These are phyloP conservation scores for Scophthalmus maximus DNA, from an alignment of 2,113 vertebrate species.

Conservation along the genomic window DNA sequence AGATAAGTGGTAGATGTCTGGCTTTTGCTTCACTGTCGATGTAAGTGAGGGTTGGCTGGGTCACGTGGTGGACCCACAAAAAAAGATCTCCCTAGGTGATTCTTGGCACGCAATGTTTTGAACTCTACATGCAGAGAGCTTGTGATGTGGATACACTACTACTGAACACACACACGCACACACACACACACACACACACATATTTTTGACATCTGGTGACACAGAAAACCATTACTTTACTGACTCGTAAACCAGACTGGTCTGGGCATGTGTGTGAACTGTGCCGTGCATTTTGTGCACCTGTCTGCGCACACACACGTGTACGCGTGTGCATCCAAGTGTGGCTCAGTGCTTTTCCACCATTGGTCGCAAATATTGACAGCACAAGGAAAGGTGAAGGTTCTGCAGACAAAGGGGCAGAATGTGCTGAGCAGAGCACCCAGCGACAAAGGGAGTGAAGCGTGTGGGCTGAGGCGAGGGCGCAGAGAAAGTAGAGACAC, in stretches of 20 bases:
- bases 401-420: slow-evolving; percentile 72
- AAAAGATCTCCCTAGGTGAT: slow-evolving; percentile 73
- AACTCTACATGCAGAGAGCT: slow-evolving; percentile 21
- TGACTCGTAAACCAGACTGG: not conserved
- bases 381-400: slow-evolving; percentile 66
- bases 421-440: slow-evolving; percentile 76
- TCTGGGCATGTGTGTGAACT: not conserved
- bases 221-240: slow-evolving; percentile 16
- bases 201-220: slow-evolving; percentile 30
- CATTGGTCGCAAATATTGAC: slow-evolving; percentile 70
- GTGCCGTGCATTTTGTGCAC: slow-evolving; percentile 13
- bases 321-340: slow-evolving; percentile 20
- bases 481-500: slow-evolving; percentile 39
- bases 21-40: slow-evolving; percentile 47
- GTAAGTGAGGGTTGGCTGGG: slow-evolving; percentile 48
- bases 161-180: not conserved
- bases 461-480: slow-evolving; percentile 39
- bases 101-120: slow-evolving; percentile 80
- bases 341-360: slow-evolving; percentile 40
- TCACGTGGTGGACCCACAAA: slow-evolving; percentile 68
- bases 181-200: slow-evolving; percentile 1
- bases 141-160: not conserved
- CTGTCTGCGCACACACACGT: not conserved
- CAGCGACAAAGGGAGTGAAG: slow-evolving; percentile 48
- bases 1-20: slow-evolving; percentile 79